Evolutionary conservation across 2,888 invertebrate genomes (phyloP).

Genomic region (Pseudococcus viburni): DNA sequence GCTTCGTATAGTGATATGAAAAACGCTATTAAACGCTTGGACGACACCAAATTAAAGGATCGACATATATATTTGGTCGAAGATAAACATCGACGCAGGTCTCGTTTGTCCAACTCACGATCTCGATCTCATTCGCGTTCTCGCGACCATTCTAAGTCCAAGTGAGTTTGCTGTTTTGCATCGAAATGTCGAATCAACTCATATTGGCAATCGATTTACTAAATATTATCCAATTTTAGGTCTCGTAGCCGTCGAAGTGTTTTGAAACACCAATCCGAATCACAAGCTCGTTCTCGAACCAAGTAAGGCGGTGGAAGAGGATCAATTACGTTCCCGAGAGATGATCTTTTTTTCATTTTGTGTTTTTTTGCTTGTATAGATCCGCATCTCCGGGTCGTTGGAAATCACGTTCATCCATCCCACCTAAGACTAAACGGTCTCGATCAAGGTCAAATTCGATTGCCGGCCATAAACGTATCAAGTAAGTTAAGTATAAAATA

Average conservation of each 20-base stretch:
- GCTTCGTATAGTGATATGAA: constrained; percentile 95
- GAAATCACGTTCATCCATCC: constrained; percentile 83
- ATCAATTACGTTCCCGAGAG: background rate
- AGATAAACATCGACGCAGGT: constrained; percentile 75
- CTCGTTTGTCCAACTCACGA: constrained; percentile 78
- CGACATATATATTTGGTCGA: constrained; percentile 92
- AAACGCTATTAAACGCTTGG: constrained; percentile 95
- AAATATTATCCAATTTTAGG: constrained; percentile 71
- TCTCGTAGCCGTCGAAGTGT: constrained; percentile 75
- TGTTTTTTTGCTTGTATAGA: constrained; percentile 71
- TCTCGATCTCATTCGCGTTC: constrained; percentile 79
- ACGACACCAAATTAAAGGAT: constrained; percentile 96
- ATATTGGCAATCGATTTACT: constrained; percentile 33
- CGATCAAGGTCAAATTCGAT: constrained; percentile 77
- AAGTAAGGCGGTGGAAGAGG: constrained; percentile 35
- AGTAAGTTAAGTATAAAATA: no score
- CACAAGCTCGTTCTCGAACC: constrained; percentile 70
- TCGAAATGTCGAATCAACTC: background rate
- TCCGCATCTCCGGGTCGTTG: constrained; percentile 82
- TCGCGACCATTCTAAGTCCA: constrained; percentile 71
- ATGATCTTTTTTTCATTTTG: background rate
- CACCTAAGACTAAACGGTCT: constrained; percentile 74
- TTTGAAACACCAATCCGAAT: constrained; percentile 76
- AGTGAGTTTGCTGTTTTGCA: constrained; percentile 12
- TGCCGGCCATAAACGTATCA: constrained; percentile 67